Evolutionary conservation across 2,888 invertebrate species (phyloP).

Genomic region (Aphrophora alni): DNA sequence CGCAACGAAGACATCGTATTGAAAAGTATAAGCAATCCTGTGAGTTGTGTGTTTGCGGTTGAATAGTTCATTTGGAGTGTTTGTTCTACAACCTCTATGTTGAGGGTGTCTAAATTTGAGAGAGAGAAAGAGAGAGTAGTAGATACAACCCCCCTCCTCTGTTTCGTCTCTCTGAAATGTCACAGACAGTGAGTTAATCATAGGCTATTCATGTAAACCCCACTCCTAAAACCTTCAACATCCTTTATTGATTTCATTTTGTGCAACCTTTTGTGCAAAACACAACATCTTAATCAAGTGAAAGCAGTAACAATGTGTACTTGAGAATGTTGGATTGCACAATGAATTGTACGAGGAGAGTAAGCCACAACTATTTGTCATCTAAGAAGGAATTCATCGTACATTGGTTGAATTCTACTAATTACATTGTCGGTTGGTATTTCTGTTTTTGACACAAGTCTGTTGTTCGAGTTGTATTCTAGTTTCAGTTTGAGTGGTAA

Average conservation of each 20-base stretch:
- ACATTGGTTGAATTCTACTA: no score
- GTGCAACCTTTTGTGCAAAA: background rate
- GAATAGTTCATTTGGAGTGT: conserved; percentile 5
- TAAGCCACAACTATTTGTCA: background rate
- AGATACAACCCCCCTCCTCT: background rate
- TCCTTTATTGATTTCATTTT: background rate
- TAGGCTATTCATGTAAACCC: conserved; percentile 5
- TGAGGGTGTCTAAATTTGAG: background rate
- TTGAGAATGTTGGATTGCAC: background rate
- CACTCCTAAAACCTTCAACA: background rate
- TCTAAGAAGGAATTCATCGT: background rate
- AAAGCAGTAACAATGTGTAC: background rate
- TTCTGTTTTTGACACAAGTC: no score
- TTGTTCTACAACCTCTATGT: background rate
- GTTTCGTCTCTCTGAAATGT: background rate
- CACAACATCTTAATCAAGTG: background rate
- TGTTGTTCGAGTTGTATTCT: no score
- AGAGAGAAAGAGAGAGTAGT: background rate
- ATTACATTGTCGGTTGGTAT: no score
- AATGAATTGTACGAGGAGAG: background rate
- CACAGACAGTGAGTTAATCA: conserved; percentile 6
- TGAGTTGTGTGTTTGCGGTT: background rate
- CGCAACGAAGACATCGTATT: background rate
- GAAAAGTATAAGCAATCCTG: background rate
- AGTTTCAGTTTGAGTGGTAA: no score